Conservation (phyloP, 2,797 vertebrate genomes). For the Malurus leucopterus region DNA sequence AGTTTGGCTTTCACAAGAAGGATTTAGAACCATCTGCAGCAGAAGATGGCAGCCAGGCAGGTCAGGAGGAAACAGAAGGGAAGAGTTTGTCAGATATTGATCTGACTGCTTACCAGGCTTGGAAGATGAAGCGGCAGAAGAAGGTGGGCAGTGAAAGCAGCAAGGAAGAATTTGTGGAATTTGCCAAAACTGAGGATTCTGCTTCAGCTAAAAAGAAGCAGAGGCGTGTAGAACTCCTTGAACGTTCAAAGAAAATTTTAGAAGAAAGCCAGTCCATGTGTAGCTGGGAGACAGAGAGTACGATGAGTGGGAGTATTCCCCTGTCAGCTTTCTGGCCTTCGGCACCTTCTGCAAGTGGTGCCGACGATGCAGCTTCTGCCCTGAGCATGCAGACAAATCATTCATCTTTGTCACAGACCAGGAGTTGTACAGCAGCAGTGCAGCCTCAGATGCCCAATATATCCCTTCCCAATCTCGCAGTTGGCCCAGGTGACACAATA, state of each 20-base stretch:
- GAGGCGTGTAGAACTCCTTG: constrained; percentile 86
- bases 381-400: constrained; percentile 78
- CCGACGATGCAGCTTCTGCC: constrained; percentile 81
- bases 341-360: constrained; percentile 57
- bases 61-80: constrained; percentile 43
- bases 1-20: constrained; percentile 95
- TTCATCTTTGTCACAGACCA: constrained; percentile 77
- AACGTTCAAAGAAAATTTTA: constrained; percentile 84
- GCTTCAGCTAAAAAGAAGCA: constrained; percentile 81
- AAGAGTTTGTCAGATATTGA: constrained; percentile 75
- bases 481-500: constrained; percentile 83
- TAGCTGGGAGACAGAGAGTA: constrained; percentile 83
- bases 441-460: constrained; percentile 54
- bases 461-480: constrained; percentile 71
- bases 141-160: constrained; percentile 83
- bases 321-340: constrained; percentile 86
- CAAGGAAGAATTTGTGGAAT: constrained; percentile 82
- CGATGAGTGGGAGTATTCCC: constrained; percentile 78
- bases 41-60: constrained; percentile 52
- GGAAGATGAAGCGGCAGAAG: constrained; percentile 90
- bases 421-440: constrained; percentile 17
- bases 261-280: constrained; percentile 91
- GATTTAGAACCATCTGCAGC: constrained; percentile 76
- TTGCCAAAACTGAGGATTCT: constrained; percentile 81
- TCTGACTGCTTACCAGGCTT: constrained; percentile 90